Evolutionary conservation across 2,797 vertebrate genomes (phyloP), one percentile per base, ranked within the genome.

Genomic region (Phoeniculus purpureus): DNA sequence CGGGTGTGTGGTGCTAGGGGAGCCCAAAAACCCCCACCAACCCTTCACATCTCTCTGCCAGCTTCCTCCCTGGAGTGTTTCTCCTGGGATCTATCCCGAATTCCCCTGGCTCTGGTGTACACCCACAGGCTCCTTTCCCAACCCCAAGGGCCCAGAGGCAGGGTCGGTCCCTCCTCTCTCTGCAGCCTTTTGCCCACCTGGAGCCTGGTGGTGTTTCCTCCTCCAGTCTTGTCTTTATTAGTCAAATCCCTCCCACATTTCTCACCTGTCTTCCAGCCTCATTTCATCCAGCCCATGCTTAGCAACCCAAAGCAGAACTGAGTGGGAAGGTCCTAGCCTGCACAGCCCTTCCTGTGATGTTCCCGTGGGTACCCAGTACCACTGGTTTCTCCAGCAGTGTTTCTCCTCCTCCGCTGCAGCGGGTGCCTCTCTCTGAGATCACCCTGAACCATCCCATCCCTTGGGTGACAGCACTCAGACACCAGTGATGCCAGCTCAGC

Each of bases 321-420:
- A 26, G 64, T 25, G 1, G 65, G 73, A 73, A 31, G 52, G 48
- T 70, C 76, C 43, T 34, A 60, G 27, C 37, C 89, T 4, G 40
- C 74, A 32, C 45, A 62, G 2, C 29, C 59, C 40, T 43, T 25
- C 58, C 68, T 1, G 1, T 19, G 40, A 71, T 37, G 66, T 37
- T 27, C 54, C 11, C 1, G 0, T 13, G 82, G 23, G 7, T 50
- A 10, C n/a, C 13, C 1, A 1, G 2, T 1, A 21, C 58, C 2
- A 1, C 62, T 22, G 0, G 0, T 29, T 64, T 15, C 58, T 66
- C 62, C 40, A 7, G 13, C 74, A 48, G 26, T 72, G 2, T 29
- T 79, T 79, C 23, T 78, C n/a, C 51, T 31, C 37, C 74, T 47
- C 32, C 2, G 0, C 72, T 61, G 51, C 76, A 75, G 27, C 3